phyloP scores from a whole-genome alignment of 2,888 invertebrate genomes.

The Cheiracanthium punctorium region DNA sequence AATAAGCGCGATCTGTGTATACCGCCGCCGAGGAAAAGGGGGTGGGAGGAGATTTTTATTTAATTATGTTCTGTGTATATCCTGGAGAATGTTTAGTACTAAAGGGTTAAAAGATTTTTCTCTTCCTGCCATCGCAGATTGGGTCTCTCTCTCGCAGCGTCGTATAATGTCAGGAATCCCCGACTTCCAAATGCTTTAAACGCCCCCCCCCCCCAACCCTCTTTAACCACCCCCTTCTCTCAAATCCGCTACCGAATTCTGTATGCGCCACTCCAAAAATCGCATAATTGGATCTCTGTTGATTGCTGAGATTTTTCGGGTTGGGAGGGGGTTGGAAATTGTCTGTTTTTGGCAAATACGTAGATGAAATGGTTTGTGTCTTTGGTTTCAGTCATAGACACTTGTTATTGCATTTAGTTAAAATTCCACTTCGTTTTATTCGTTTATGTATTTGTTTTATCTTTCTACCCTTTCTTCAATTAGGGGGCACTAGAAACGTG shows the following conservation, averaged over 20 bases:
- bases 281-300: neutral
- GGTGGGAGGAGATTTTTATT: conserved; percentile 54
- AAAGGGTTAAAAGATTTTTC: conserved; percentile 69
- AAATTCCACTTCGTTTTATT: no score
- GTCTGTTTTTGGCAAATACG: neutral
- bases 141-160: neutral
- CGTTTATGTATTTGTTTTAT: no score
- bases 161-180: neutral
- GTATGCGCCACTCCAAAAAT: neutral
- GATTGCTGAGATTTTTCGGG: neutral
- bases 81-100: conserved; percentile 45
- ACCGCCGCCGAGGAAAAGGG: conserved; percentile 10
- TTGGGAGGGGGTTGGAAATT: no score
- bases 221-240: no score
- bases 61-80: conserved; percentile 56
- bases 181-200: neutral
- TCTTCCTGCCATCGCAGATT: neutral
- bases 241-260: neutral
- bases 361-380: no score
- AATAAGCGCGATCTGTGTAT: conserved; percentile 44
- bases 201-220: neutral
- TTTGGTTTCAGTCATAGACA: no score
- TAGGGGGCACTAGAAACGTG: no score
- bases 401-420: no score
- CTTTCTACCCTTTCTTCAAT: no score